phyloP scores from a whole-genome alignment of 1,140 invertebrate genomes.

The Zaprionus lachaisei region DNA sequence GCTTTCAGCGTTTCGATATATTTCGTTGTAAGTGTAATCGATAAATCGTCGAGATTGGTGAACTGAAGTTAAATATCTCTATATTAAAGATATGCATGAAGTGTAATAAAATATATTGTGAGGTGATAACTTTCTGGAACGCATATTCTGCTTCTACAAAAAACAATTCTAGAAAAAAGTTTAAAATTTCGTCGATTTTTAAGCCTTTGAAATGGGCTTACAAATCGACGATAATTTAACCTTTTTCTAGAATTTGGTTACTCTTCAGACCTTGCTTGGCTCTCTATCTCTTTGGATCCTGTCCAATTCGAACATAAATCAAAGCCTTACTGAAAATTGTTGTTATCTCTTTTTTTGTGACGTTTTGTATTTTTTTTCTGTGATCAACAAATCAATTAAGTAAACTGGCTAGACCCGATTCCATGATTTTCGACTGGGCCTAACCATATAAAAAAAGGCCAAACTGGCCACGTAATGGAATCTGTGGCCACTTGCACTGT shows the following conservation, averaged over 20 bases:
- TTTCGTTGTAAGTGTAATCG: slow-evolving; percentile 75
- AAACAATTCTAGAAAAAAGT: too few relatives aligned
- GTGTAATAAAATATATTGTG: not conserved
- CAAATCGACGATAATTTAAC: too few relatives aligned
- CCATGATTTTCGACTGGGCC: slow-evolving; percentile 11
- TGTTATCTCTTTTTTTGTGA: slow-evolving; percentile 27
- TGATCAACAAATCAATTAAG: slow-evolving; percentile 22
- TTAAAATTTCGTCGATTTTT: too few relatives aligned
- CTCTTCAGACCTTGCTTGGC: not conserved
- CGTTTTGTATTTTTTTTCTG: slow-evolving; percentile 1
- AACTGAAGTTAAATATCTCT: not conserved
- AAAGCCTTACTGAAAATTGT: slow-evolving; percentile 22
- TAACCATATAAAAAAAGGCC: slow-evolving; percentile 19
- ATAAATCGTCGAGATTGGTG: not conserved
- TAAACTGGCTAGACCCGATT: slow-evolving; percentile 44
- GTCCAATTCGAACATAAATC: slow-evolving; percentile 20
- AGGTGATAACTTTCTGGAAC: too few relatives aligned
- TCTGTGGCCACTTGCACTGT: slow-evolving; percentile 11
- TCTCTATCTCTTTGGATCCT: not conserved
- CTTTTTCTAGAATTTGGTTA: not conserved
- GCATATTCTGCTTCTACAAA: too few relatives aligned
- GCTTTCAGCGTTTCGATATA: slow-evolving; percentile 77
- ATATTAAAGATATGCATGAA: not conserved
- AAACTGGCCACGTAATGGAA: slow-evolving; percentile 18
- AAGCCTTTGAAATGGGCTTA: too few relatives aligned